Evolutionary conservation across 23 tunicate species (phyloP).

Genomic region (Ascidia mentula): DNA sequence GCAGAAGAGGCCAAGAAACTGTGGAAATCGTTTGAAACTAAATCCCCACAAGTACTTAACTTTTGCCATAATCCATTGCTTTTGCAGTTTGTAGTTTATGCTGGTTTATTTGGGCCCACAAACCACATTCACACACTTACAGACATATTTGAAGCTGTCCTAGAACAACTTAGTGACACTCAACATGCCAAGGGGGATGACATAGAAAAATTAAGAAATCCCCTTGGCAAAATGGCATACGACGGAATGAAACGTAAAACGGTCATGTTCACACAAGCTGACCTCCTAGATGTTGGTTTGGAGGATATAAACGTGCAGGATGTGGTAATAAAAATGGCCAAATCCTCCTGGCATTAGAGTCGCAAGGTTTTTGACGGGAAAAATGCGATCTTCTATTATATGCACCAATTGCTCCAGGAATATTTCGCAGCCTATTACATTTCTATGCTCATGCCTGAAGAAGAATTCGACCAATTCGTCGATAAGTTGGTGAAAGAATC

Average conservation of each 20-base stretch:
- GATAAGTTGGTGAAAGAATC: too few relatives aligned
- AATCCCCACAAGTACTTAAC: constrained; percentile 12
- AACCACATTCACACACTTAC: not conserved
- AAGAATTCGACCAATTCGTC: too few relatives aligned
- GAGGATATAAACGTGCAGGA: not conserved
- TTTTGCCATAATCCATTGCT: constrained; percentile 18
- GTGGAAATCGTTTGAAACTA: not conserved
- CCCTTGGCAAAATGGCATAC: not conserved
- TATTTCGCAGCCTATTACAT: too few relatives aligned
- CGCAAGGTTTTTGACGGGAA: too few relatives aligned
- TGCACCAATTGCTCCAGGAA: too few relatives aligned
- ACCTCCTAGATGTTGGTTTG: not conserved
- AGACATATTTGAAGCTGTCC: not conserved
- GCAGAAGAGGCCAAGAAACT: not conserved
- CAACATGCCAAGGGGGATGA: not conserved
- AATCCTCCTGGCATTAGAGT: too few relatives aligned
- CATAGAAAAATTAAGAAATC: not conserved
- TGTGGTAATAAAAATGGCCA: too few relatives aligned
- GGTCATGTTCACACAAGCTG: not conserved
- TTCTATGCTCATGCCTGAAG: too few relatives aligned
- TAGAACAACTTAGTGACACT: not conserved
- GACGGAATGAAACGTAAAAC: not conserved
- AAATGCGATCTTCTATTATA: too few relatives aligned
- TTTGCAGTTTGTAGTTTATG: not conserved
- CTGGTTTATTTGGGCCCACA: not conserved